These are phyloP conservation scores for Embiotoca jacksoni DNA, from an alignment of 2,113 vertebrate species.

Conservation along the genomic window DNA sequence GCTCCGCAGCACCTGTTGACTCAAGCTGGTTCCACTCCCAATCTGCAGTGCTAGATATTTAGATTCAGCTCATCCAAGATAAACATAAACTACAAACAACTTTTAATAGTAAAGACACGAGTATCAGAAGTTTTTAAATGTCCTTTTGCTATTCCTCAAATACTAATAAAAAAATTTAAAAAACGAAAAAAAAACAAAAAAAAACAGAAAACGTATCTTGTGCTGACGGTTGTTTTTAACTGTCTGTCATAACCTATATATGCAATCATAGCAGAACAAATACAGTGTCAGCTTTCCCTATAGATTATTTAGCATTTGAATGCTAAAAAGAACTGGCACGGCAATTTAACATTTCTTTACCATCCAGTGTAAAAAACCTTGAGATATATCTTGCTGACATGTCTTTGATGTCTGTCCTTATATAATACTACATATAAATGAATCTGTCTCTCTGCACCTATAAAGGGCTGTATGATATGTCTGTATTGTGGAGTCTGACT, in stretches of 20 bases:
- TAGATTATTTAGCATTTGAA: neutral
- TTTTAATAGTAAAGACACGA: neutral
- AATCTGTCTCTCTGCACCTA: no score
- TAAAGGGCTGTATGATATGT: neutral
- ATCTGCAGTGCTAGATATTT: neutral
- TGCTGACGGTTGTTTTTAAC: neutral
- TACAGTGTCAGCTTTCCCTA: neutral
- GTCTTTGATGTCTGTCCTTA: neutral
- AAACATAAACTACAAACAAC: neutral
- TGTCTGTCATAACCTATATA: neutral
- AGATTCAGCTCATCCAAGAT: neutral
- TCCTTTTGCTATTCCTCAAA: neutral
- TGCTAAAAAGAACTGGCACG: neutral
- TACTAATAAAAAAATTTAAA: neutral
- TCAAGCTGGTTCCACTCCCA: slow-evolving; percentile 6
- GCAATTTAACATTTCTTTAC: neutral
- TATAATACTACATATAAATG: no score
- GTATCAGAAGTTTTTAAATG: neutral
- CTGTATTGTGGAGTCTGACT: neutral
- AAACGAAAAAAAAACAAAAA: no score
- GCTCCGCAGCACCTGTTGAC: slow-evolving; percentile 24
- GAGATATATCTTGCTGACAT: neutral
- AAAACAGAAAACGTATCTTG: neutral
- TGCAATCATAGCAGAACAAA: neutral
- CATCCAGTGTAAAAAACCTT: neutral